phyloP scores from a whole-genome alignment of 2,797 vertebrate genomes.

The Nothura maculosa region DNA sequence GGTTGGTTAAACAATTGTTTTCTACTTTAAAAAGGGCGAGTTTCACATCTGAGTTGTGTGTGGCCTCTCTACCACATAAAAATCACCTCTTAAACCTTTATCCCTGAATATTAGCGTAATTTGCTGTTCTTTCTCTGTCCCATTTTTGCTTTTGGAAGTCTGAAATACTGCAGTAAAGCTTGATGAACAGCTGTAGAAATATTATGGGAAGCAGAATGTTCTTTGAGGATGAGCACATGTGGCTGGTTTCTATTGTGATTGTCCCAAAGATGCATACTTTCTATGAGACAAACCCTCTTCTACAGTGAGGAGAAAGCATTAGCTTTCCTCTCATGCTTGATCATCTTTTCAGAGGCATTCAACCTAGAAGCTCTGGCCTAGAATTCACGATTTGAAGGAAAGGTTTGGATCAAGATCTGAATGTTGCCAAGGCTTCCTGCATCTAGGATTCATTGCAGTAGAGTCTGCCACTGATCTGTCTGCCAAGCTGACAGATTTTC shows the following conservation, averaged over 20 bases:
- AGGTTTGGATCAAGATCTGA: background rate
- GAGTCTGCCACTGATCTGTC: background rate
- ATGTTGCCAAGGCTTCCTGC: background rate
- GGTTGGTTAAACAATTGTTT: background rate
- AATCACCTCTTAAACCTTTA: background rate
- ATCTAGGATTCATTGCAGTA: background rate
- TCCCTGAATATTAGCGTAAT: background rate
- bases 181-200: background rate
- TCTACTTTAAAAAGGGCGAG: background rate
- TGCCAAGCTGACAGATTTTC: background rate
- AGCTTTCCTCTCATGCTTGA: background rate
- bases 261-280: background rate
- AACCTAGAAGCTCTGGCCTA: background rate
- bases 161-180: background rate
- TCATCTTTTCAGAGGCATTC: background rate
- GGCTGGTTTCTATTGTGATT: background rate
- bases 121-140: background rate
- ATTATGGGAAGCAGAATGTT: background rate
- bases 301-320: background rate
- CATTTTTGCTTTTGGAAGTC: background rate
- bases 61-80: fast-evolving
- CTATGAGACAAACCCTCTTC: background rate
- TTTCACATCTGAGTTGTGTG: background rate
- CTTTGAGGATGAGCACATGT: background rate
- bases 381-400: background rate